phyloP scores from a whole-genome alignment of 30 jellyfish, hydroid and myxozoan species.

The Aurelia aurita complex sp. Pacific region DNA sequence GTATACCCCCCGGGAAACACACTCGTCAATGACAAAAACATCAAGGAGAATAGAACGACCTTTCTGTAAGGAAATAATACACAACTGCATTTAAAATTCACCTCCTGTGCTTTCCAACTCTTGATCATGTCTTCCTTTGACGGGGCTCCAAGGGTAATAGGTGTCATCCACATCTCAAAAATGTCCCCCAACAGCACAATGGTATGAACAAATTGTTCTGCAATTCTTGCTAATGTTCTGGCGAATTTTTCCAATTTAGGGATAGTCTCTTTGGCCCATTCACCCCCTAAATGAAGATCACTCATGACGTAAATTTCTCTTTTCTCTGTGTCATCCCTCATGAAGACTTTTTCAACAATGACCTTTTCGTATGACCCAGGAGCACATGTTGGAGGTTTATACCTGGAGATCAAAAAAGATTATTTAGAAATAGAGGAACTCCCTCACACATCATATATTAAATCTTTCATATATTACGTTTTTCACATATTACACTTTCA shows the following conservation, averaged over 20 bases:
- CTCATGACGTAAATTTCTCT: slow-evolving; percentile 72
- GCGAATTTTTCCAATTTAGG: slow-evolving; percentile 30
- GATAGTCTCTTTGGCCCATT: slow-evolving; percentile 60
- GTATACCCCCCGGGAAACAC: too few relatives aligned
- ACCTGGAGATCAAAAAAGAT: slow-evolving; percentile 8
- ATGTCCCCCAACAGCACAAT: slow-evolving; percentile 72
- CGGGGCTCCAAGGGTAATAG: slow-evolving; percentile 59
- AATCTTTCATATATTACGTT: too few relatives aligned
- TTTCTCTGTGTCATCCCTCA: slow-evolving; percentile 51
- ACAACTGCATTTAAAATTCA: not conserved
- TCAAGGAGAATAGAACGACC: too few relatives aligned
- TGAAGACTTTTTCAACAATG: slow-evolving; percentile 30
- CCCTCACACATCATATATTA: too few relatives aligned
- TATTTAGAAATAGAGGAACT: too few relatives aligned
- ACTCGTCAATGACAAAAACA: too few relatives aligned
- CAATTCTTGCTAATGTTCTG: slow-evolving; percentile 56
- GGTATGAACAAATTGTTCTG: slow-evolving; percentile 64
- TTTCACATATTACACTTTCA: too few relatives aligned
- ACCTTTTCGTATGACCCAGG: slow-evolving; percentile 32
- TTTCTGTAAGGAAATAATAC: too few relatives aligned
- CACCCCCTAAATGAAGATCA: slow-evolving; percentile 76
- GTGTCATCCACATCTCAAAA: slow-evolving; percentile 82
- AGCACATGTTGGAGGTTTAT: slow-evolving; percentile 41
- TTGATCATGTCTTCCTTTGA: slow-evolving; percentile 36
- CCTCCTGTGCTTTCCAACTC: slow-evolving; percentile 51